Evolutionary conservation across 2,888 invertebrate species (phyloP), one percentile per base, ranked within the genome.

Genomic region (Anticlea derivata): DNA sequence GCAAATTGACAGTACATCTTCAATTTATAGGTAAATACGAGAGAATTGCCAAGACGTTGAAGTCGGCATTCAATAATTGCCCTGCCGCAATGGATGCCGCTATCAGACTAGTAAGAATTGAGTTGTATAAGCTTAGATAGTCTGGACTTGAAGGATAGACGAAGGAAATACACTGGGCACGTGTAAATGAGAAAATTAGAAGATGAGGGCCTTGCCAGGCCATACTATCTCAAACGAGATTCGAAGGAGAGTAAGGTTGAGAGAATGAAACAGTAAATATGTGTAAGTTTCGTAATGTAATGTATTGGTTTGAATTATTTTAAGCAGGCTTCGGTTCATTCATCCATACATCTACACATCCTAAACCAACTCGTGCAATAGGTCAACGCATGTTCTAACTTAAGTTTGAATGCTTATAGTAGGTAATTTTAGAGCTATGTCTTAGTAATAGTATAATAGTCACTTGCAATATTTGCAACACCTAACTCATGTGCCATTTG

Each of bases 391-490:
- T 55, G 58, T 60, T 41, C 39, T 26, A 37, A n/a, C n/a, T n/a
- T n/a, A 35, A 38, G 40, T 30, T 50, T 53, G 34, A 57, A 51
- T 26, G 54, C 58, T 50, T 58, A 66, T 65, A 63, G 60, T 59
- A 66, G 62, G 58, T 53, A 43, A 68, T 57, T 67, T 59, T 61
- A 66, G 45, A 64, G 66, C n/a, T 48, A 29, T 66, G 72, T 67
- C 68, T 71, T 63, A 68, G n/a, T n/a, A n/a, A n/a, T n/a, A n/a
- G n/a, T n/a, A n/a, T n/a, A 72, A 74, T 72, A 72, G 72, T 74
- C 74, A 60, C 61, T 55, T 60, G 60, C 55, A 54, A 7, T 23
- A 46, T 52, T 69, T 65, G 65, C 61, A 57, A 61, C 64, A 64
- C 55, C 38, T 51, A 54, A 58, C 61, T n/a, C n/a, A 62, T 54